These are phyloP conservation scores for Temnothorax unifasciatus DNA, from an alignment of 2,888 invertebrate species.

Conservation along the genomic window DNA sequence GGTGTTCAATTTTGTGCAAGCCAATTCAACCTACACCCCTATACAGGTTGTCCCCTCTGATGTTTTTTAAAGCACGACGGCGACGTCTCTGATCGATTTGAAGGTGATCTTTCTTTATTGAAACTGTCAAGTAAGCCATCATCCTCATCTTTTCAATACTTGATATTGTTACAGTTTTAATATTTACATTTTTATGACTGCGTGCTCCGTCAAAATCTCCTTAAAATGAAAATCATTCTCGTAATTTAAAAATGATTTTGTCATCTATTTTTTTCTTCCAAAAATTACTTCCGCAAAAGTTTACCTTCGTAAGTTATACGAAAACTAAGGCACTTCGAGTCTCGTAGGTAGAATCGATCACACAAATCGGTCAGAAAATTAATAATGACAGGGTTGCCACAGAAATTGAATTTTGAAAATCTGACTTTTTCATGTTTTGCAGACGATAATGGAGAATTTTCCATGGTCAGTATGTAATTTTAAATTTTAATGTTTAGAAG, in stretches of 20 bases:
- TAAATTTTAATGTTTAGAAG: too few species aligned
- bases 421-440: too few species aligned
- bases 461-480: too few species aligned
- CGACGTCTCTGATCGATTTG: neutral
- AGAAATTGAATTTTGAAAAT: too few species aligned
- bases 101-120: neutral
- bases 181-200: neutral
- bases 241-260: neutral
- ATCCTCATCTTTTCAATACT: neutral
- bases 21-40: neutral
- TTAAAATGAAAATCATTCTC: neutral
- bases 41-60: too few species aligned
- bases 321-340: neutral
- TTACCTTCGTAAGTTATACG: neutral
- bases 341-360: neutral
- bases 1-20: slow-evolving; percentile 21
- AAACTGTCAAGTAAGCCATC: neutral
- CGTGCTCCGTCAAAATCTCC: neutral
- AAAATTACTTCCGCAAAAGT: neutral
- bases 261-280: neutral
- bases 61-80: neutral
- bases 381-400: neutral
- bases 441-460: too few species aligned
- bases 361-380: neutral
- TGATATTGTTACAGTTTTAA: neutral